Percentiles rank a stretch among this genome's conserved stretches.
These are phyloP conservation scores for Tetanocera ferruginea DNA, from an alignment of 2,888 invertebrate genomes.

Conservation along the genomic window DNA sequence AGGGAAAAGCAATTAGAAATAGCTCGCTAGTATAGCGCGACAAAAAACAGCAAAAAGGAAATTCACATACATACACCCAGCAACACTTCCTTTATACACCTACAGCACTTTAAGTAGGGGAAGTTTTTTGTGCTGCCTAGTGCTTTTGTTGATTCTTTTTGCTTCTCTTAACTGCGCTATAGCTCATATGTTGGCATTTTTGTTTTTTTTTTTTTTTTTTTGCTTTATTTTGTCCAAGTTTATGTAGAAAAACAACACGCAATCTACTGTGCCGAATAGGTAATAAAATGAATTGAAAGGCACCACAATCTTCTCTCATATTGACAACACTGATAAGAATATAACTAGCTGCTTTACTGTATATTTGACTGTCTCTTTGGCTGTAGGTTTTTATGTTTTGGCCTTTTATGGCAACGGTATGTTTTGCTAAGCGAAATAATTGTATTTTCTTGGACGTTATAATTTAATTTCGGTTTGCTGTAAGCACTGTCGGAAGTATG, in stretches of 20 bases:
- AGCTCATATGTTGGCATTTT: slow-evolving; percentile 33
- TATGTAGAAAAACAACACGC: slow-evolving; percentile 5
- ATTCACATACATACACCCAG: not conserved
- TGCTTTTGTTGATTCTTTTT: not conserved
- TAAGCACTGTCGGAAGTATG: not conserved
- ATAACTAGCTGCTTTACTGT: not conserved
- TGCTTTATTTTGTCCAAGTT: slow-evolving; percentile 13
- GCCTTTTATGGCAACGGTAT: not conserved
- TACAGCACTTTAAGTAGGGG: not conserved
- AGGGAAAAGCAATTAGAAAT: slow-evolving; percentile 32
- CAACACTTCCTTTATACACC: not conserved
- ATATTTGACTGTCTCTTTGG: slow-evolving; percentile 17
- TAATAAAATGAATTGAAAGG: slow-evolving; percentile 1
- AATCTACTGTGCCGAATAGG: not conserved
- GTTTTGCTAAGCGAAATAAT: not conserved
- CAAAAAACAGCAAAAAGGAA: not conserved
- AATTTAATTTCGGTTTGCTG: slow-evolving; percentile 25
- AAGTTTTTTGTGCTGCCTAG: not conserved
- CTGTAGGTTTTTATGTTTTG: slow-evolving; percentile 2
- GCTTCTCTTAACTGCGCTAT: not conserved
- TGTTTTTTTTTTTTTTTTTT: slow-evolving; percentile 13
- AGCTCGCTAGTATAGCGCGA: not conserved
- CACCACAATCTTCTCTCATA: not conserved
- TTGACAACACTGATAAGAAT: slow-evolving; percentile 8
- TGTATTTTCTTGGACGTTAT: slow-evolving; percentile 20